These are phyloP conservation scores for Epinotia nisella DNA, from an alignment of 2,888 invertebrate genomes.

Conservation along the genomic window DNA sequence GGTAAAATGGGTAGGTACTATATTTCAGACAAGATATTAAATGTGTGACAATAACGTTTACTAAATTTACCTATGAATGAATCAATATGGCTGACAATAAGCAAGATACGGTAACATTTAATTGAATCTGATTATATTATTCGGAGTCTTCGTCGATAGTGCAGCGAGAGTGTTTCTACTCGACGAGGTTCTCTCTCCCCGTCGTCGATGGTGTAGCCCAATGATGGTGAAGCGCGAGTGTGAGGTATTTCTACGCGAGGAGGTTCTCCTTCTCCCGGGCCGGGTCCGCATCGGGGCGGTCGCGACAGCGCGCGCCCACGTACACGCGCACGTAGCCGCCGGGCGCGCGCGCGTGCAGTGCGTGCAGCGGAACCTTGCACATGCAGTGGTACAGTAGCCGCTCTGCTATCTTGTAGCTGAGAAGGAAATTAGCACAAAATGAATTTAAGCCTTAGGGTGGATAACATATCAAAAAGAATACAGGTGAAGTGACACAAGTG, in stretches of 20 bases:
- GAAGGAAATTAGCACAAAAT: neutral
- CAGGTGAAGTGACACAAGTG: too few relatives aligned
- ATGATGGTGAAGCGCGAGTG: too few relatives aligned
- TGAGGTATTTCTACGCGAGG: neutral
- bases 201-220: neutral
- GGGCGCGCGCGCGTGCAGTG: conserved; percentile 65
- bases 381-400: conserved; percentile 73
- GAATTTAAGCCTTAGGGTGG: neutral
- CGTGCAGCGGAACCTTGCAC: conserved; percentile 70
- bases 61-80: too few relatives aligned
- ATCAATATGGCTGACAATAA: too few relatives aligned
- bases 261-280: conserved; percentile 42
- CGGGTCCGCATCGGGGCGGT: conserved; percentile 6
- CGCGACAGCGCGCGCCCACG: conserved; percentile 48
- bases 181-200: too few relatives aligned
- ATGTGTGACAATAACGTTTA: too few relatives aligned
- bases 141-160: neutral
- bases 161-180: too few relatives aligned
- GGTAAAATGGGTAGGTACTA: too few relatives aligned
- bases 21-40: too few relatives aligned
- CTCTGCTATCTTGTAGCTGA: conserved; percentile 76
- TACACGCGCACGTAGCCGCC: conserved; percentile 69
- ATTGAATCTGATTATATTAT: neutral
- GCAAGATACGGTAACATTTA: too few relatives aligned
- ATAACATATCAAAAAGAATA: too few relatives aligned